A percentile compares a stretch with the other conserved stretches of the same genome.
Conservation (phyloP, 2,797 vertebrate genomes). For the Danio jaintianensis region DNA sequence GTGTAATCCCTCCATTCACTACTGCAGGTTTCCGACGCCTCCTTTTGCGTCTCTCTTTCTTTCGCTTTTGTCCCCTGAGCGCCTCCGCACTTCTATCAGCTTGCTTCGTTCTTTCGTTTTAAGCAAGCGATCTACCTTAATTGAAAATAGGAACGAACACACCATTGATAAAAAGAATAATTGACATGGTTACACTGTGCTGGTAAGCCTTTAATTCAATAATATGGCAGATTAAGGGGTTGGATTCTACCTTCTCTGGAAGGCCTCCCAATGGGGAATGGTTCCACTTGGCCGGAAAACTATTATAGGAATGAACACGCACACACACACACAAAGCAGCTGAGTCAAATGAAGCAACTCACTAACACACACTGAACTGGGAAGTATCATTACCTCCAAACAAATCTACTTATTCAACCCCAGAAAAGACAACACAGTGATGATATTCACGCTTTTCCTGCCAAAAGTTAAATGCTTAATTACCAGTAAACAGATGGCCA, state of each 20-base stretch:
- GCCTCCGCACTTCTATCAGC: constrained; percentile 43
- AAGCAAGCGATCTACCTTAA: constrained; percentile 67
- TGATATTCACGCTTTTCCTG: constrained; percentile 17
- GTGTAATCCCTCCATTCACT: constrained; percentile 56
- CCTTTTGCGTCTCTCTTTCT: background rate
- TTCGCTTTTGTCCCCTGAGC: constrained; percentile 49
- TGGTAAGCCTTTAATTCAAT: constrained; percentile 80
- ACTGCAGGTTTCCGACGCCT: constrained; percentile 11
- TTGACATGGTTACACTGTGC: constrained; percentile 68
- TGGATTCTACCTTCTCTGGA: constrained; percentile 74
- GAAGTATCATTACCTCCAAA: constrained; percentile 45
- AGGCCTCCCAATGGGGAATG: constrained; percentile 67
- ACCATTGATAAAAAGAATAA: constrained; percentile 73
- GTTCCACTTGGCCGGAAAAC: constrained; percentile 71
- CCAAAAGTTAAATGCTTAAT: constrained; percentile 51
- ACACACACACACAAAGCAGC: constrained; percentile 49
- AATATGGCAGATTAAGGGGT: constrained; percentile 77
- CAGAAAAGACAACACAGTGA: constrained; percentile 20
- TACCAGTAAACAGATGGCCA: constrained; percentile 45
- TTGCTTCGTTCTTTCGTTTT: constrained; percentile 49
- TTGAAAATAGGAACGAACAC: constrained; percentile 71
- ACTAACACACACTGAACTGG: constrained; percentile 23
- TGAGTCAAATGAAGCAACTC: constrained; percentile 57
- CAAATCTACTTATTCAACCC: constrained; percentile 28
- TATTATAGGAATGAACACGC: constrained; percentile 58